Evolutionary conservation across 2,888 invertebrate genomes (phyloP), one percentile per base, ranked within the genome.

Genomic region (Dendrolimus houi): DNA sequence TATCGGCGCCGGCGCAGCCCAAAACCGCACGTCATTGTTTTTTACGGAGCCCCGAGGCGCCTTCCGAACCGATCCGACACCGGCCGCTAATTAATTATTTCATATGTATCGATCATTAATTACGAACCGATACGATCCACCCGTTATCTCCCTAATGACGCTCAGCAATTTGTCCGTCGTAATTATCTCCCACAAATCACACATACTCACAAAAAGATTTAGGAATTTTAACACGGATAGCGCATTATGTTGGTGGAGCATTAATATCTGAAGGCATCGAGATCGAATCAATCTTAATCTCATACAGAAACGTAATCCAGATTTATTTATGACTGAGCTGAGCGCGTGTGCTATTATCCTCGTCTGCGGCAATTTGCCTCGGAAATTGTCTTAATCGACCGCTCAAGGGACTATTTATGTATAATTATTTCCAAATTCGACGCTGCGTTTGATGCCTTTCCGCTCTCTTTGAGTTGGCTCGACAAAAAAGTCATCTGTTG

Each of bases 371-470:
- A 90, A 90, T 90, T 90, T 90, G 85, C 89, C 78, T 88, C 87
- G 85, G 88, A 89, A 90, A 90, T 90, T 90, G 90, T 90, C 89
- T 90, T 90, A 90, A 90, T 90, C 90, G 90, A 83, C 83, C 90
- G 90, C 90, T 90, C 90, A 90, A 90, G 90, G 90, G 90, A 90
- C 90, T 90, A 89, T 90, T 90, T 90, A 90, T 90, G 87, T 90
- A 90, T 90, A 90, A 90, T 90, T 90, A 90, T 90, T 89, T 90
- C 87, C 88, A 90, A 90, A 90, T 89, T 90, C 90, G 87, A 90
- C 86, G 88, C 83, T 85, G 77, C 82, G 87, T 90, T 90, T 90
- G 90, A 90, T 90, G 90, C 90, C 84, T 90, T 89, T 87, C 89
- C 90, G 89, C 90, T 90, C 90, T 90, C 88, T 87, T 88, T 90